Percentiles rank a stretch among this genome's conserved stretches.
phyloP scores from a whole-genome alignment of 2,888 invertebrate species.

The Cryptosula pallasiana region DNA sequence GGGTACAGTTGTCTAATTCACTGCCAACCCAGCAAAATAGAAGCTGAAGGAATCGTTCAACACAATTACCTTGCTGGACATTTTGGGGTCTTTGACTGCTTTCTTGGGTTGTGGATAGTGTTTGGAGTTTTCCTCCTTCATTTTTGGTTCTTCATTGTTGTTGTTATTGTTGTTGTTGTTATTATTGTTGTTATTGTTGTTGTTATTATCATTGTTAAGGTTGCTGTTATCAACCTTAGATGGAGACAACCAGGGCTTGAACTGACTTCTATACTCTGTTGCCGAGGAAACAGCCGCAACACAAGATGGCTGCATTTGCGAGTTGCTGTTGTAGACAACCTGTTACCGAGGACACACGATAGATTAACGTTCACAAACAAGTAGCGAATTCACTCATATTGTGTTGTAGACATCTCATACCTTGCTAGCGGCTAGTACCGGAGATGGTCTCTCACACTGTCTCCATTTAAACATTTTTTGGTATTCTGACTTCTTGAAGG shows the following conservation, averaged over 20 bases:
- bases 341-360: no score
- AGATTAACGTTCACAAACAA: no score
- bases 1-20: no score
- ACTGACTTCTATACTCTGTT: constrained; percentile 42
- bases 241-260: constrained; percentile 32
- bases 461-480: constrained; percentile 12
- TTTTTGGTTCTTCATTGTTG: no score
- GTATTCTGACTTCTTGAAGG: neutral
- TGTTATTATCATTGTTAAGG: constrained; percentile 3
- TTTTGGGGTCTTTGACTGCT: no score
- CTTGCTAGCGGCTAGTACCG: neutral
- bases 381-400: no score
- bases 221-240: neutral
- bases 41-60: no score
- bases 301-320: constrained; percentile 32
- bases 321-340: constrained; percentile 32
- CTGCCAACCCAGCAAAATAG: no score
- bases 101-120: no score
- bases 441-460: neutral
- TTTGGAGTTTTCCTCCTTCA: no score
- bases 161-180: neutral
- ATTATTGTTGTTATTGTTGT: neutral
- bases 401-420: constrained; percentile 33
- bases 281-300: constrained; percentile 34
- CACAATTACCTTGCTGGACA: no score